These are phyloP conservation scores for Sebastes kiyomatsui DNA, from an alignment of 2,797 vertebrate species.

Conservation along the genomic window DNA sequence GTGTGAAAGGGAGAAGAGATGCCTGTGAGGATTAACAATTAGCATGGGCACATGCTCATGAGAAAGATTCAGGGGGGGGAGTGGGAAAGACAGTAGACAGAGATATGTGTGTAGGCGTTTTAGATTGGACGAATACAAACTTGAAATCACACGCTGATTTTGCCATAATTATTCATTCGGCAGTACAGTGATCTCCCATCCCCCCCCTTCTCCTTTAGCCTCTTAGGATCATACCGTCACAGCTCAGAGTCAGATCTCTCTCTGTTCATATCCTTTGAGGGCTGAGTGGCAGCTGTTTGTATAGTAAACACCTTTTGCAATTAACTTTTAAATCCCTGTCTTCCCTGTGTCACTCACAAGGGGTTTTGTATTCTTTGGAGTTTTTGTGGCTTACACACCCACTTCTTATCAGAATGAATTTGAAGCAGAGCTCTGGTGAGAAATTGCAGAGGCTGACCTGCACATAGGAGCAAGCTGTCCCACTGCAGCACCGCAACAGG, in stretches of 20 bases:
- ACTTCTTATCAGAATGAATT: background rate
- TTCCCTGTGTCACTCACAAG: background rate
- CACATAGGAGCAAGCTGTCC: background rate
- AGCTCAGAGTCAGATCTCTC: constrained; percentile 29
- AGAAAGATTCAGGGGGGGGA: background rate
- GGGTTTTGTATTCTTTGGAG: background rate
- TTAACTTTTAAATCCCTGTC: background rate
- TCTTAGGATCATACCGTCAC: constrained; percentile 10
- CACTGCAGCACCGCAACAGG: constrained; percentile 3
- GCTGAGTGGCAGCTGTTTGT: constrained; percentile 1
- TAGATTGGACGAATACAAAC: constrained; percentile 46
- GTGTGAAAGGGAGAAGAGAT: constrained; percentile 33
- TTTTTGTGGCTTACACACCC: background rate
- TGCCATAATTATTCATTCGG: constrained; percentile 32
- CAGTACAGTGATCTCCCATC: background rate
- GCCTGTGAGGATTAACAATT: constrained; percentile 60
- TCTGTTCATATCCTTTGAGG: background rate
- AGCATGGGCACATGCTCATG: constrained; percentile 37
- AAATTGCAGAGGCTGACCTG: background rate
- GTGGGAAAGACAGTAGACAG: constrained; percentile 43
- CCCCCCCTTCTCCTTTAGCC: constrained; percentile 12
- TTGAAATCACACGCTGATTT: constrained; percentile 49
- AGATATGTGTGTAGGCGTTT: constrained; percentile 52
- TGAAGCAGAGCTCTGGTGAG: background rate
- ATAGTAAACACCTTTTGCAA: background rate